These are phyloP conservation scores for Chaetura pelagica DNA, from an alignment of 2,113 vertebrate genomes.

Conservation along the genomic window DNA sequence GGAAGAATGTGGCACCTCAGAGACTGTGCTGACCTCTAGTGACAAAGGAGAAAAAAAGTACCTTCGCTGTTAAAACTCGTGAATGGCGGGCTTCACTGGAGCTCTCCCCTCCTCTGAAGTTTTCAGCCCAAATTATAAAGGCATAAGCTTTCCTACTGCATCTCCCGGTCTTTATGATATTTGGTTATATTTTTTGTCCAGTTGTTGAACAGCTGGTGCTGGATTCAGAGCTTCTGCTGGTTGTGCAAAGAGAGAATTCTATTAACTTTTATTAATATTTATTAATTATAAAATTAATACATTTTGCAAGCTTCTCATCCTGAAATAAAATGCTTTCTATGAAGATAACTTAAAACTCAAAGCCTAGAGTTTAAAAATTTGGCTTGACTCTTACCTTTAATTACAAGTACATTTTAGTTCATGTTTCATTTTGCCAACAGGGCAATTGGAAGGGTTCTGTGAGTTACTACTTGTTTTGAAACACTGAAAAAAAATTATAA, in stretches of 20 bases:
- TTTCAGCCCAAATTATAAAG: neutral
- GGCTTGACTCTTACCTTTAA: neutral
- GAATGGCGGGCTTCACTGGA: rapidly evolving
- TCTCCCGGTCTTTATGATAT: neutral
- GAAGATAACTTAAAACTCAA: neutral
- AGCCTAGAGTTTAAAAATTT: neutral
- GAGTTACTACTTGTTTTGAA: neutral
- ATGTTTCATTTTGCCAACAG: neutral
- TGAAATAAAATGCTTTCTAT: neutral
- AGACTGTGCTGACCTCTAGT: slow-evolving; percentile 61
- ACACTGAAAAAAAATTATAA: neutral
- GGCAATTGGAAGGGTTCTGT: neutral
- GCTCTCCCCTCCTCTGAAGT: neutral
- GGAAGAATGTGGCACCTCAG: neutral
- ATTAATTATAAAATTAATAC: neutral
- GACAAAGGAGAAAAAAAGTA: neutral
- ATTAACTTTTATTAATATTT: neutral
- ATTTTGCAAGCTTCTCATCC: neutral
- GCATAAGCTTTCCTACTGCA: neutral
- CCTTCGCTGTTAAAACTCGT: rapidly evolving
- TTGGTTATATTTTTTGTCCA: neutral
- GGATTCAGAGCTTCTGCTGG: too few species aligned
- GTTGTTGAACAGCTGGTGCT: neutral
- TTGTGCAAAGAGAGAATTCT: neutral
- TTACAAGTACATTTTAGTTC: neutral